phyloP scores from a whole-genome alignment of 2,797 vertebrate species.

The Smutsia temminckii region DNA sequence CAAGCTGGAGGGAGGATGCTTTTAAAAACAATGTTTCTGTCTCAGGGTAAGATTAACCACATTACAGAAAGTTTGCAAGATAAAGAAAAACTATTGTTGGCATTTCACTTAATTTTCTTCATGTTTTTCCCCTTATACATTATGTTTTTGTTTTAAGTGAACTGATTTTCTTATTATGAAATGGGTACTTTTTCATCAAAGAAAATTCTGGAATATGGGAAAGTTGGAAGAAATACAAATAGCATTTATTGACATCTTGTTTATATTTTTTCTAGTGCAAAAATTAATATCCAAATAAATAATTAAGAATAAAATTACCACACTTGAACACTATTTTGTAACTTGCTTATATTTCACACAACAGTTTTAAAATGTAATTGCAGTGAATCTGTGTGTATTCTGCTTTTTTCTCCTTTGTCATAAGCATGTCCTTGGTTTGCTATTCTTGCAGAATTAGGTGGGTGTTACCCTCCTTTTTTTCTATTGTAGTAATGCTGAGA shows the following conservation, averaged over 20 bases:
- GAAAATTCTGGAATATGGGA: not conserved
- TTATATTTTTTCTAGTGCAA: slow-evolving; percentile 39
- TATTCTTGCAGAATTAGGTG: not conserved
- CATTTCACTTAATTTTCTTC: slow-evolving; percentile 26
- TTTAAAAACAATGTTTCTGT: slow-evolving; percentile 46
- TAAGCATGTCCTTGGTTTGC: not conserved
- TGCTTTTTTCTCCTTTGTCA: not conserved
- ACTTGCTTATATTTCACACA: not conserved
- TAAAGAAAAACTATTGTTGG: not conserved
- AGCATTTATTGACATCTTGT: not conserved
- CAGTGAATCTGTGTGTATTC: not conserved
- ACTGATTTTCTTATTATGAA: slow-evolving; percentile 42
- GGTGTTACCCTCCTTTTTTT: not conserved
- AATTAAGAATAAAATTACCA: slow-evolving; percentile 32
- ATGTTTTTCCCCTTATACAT: not conserved
- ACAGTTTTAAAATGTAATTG: slow-evolving; percentile 1
- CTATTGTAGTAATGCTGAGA: not conserved
- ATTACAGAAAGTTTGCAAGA: slow-evolving; percentile 20
- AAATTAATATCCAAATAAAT: slow-evolving; percentile 21
- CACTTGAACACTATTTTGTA: not conserved
- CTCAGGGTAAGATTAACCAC: not conserved
- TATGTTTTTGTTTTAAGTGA: slow-evolving; percentile 36
- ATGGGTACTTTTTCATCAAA: not conserved
- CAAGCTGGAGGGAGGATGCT: not conserved
- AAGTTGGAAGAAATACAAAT: slow-evolving; percentile 36